These are phyloP conservation scores for Ctenodactylus gundi DNA, from an alignment of 2,113 vertebrate species.

Conservation along the genomic window DNA sequence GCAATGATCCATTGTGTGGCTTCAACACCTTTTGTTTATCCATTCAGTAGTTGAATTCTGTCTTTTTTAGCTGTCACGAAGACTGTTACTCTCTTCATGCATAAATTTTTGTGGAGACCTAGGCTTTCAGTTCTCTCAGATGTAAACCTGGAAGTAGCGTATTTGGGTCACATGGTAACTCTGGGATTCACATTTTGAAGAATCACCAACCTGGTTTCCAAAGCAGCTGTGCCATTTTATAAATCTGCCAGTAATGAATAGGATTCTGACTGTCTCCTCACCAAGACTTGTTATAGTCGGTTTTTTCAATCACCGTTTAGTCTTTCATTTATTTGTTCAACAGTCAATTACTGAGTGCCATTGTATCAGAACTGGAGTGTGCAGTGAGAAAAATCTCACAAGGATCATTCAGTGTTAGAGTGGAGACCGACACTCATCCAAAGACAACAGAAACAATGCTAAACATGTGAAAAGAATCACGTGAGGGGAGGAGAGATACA, in stretches of 20 bases:
- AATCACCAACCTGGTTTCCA: not conserved
- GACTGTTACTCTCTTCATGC: not conserved
- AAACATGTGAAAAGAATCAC: not conserved
- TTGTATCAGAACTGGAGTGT: not conserved
- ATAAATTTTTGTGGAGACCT: not conserved
- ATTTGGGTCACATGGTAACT: not conserved
- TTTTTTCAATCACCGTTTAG: not conserved
- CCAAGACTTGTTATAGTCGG: not conserved
- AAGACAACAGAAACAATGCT: not conserved
- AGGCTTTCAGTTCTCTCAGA: not conserved
- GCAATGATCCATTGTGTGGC: not conserved
- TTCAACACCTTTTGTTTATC: not conserved
- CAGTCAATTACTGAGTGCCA: not conserved
- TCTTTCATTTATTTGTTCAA: not conserved
- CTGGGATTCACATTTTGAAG: not conserved
- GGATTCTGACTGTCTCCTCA: not conserved
- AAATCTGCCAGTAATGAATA: not conserved
- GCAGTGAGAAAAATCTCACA: not conserved
- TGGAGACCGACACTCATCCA: not conserved
- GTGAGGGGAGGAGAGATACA: accelerated
- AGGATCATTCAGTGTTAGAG: not conserved
- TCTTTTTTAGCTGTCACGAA: not conserved
- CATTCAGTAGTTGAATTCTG: not conserved
- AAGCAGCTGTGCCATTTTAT: not conserved
- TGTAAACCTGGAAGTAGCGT: not conserved